Conservation (phyloP, 2,113 vertebrate species). For the Leptobrachium ailaonicum region DNA sequence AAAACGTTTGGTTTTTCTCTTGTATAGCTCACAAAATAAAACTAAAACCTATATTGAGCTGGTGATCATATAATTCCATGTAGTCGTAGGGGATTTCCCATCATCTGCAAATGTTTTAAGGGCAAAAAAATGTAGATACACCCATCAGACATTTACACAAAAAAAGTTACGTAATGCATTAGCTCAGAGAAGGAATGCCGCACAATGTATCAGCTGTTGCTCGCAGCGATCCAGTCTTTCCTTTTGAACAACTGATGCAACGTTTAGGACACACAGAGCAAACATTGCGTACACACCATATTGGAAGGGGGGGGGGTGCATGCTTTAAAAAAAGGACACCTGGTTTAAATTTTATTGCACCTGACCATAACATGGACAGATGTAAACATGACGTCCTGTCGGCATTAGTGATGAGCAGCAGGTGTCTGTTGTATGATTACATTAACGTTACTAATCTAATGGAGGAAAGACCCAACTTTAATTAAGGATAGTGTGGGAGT, state of each 20-base stretch:
- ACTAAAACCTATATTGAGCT: too few species aligned
- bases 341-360: too few species aligned
- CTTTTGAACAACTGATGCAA: slow-evolving; percentile 69
- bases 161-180: slow-evolving; percentile 62
- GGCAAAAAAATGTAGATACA: too few species aligned
- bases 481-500: slow-evolving; percentile 24
- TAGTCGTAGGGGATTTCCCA: too few species aligned
- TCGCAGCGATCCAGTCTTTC: slow-evolving; percentile 65
- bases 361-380: neutral
- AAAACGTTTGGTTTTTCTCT: too few species aligned
- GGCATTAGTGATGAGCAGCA: slow-evolving; percentile 56
- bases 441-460: slow-evolving; percentile 47
- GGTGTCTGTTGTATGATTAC: slow-evolving; percentile 57
- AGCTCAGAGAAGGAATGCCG: slow-evolving; percentile 62
- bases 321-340: too few species aligned
- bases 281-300: slow-evolving; percentile 54
- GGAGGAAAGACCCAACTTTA: slow-evolving; percentile 50
- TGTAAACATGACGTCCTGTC: too few species aligned
- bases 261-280: slow-evolving; percentile 55
- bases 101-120: too few species aligned
- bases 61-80: too few species aligned
- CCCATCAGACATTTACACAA: neutral
- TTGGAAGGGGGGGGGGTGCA: neutral
- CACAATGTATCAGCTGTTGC: slow-evolving; percentile 72
- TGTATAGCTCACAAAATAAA: too few species aligned